Conservation (phyloP, 2,113 vertebrate species). For the Nettapus auritus region DNA sequence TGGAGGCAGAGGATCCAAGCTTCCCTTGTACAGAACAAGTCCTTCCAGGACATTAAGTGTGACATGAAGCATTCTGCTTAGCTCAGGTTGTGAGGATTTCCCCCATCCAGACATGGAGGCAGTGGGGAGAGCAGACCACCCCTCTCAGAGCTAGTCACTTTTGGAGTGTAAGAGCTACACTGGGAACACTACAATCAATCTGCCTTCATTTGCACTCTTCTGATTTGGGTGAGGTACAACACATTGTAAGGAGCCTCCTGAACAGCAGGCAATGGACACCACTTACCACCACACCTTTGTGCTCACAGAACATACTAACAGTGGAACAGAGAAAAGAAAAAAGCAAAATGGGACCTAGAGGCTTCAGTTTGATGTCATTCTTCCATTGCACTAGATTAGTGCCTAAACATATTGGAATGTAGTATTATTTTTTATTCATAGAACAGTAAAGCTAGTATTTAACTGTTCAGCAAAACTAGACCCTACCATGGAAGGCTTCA, state of each 20-base stretch:
- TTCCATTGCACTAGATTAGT: slow-evolving; percentile 35
- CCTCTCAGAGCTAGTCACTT: background rate
- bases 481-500: background rate
- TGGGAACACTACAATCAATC: background rate
- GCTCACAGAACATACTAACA: background rate
- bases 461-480: slow-evolving; percentile 37
- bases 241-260: background rate
- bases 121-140: background rate
- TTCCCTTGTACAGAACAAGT: background rate
- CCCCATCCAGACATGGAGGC: background rate
- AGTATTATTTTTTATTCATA: slow-evolving; percentile 51
- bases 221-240: background rate
- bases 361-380: slow-evolving; percentile 25
- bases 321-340: background rate
- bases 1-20: background rate
- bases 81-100: background rate
- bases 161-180: background rate
- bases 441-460: slow-evolving; percentile 42
- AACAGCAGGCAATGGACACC: background rate
- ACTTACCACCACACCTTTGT: background rate
- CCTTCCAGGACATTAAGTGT: background rate
- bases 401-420: slow-evolving; percentile 52
- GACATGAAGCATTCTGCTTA: background rate
- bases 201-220: background rate
- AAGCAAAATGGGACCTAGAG: slow-evolving; percentile 29